These are phyloP conservation scores for Drosophila rellima DNA, from an alignment of 2,888 invertebrate genomes.

Conservation along the genomic window DNA sequence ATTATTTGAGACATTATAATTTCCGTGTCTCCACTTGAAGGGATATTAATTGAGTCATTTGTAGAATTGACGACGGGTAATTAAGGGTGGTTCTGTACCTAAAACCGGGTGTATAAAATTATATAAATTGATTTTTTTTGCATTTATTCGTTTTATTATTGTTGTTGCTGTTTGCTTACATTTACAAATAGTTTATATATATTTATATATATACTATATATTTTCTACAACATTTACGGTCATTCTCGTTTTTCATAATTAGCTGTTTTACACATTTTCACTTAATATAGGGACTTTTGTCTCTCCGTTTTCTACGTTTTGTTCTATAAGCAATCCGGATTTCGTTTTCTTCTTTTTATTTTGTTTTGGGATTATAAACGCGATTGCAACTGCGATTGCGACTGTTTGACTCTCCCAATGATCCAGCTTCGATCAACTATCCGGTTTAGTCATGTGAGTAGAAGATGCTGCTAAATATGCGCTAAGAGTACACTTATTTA, in stretches of 20 bases:
- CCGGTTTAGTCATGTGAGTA: constrained; percentile 77
- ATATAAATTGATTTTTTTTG: constrained; percentile 17
- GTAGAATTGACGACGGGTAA: constrained; percentile 13
- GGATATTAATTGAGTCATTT: constrained; percentile 41
- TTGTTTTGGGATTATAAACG: constrained; percentile 48
- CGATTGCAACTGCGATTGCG: constrained; percentile 26
- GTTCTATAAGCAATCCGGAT: constrained; percentile 70
- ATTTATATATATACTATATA: constrained; percentile 77
- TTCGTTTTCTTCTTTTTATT: constrained; percentile 2
- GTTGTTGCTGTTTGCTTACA: constrained; percentile 70
- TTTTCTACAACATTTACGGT: constrained; percentile 78
- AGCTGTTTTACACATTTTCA: constrained; percentile 67
- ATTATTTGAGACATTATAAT: constrained; percentile 7
- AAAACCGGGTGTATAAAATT: constrained; percentile 4
- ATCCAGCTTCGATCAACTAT: constrained; percentile 44
- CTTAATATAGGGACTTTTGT: constrained; percentile 73
- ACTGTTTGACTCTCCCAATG: constrained; percentile 25
- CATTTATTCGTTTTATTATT: constrained; percentile 71
- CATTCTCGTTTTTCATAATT: constrained; percentile 57
- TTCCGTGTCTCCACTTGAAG: constrained; percentile 14
- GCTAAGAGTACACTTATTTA: constrained; percentile 78
- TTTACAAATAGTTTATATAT: constrained; percentile 76
- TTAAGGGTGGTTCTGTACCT: constrained; percentile 29
- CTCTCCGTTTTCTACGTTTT: constrained; percentile 64
- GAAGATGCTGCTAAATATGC: constrained; percentile 79